Evolutionary conservation across 2,797 vertebrate genomes (phyloP).

Genomic region (Saxicola maurus): DNA sequence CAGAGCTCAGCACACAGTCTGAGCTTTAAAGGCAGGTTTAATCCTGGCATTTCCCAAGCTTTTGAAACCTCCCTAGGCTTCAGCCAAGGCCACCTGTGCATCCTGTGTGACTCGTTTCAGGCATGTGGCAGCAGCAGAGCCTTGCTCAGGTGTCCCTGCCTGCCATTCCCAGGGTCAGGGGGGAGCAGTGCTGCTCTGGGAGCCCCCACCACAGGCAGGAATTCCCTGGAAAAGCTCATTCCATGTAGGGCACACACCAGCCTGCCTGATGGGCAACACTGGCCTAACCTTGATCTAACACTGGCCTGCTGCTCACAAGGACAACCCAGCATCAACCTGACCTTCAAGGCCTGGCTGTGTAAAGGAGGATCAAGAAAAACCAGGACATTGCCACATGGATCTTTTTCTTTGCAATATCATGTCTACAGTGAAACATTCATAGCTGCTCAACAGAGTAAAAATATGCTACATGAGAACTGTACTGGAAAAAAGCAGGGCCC

Average conservation of each 20-base stretch:
- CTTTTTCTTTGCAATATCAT: constrained; percentile 5
- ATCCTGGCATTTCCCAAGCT: not conserved
- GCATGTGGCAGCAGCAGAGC: not conserved
- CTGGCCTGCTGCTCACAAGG: not conserved
- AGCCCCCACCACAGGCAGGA: rapidly evolving
- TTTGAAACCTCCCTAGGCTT: not conserved
- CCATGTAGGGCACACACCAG: not conserved
- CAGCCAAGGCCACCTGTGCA: not conserved
- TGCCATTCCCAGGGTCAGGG: rapidly evolving
- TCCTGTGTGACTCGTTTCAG: not conserved
- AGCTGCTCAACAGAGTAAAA: constrained; percentile 44
- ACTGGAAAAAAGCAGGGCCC: not conserved
- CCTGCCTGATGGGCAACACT: not conserved
- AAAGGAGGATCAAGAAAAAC: not conserved
- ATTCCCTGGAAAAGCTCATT: not conserved
- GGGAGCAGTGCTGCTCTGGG: not conserved
- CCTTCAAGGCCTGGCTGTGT: not conserved
- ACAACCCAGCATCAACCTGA: not conserved
- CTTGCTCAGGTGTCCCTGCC: not conserved
- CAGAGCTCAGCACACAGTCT: rapidly evolving
- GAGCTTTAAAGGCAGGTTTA: not conserved
- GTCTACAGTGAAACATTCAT: constrained; percentile 45
- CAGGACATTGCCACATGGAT: not conserved
- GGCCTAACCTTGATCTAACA: not conserved
- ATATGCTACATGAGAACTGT: constrained; percentile 52